Base-by-base conservation (phyloP, 2,888 invertebrate genomes). In the Rapana venosa region DNA sequence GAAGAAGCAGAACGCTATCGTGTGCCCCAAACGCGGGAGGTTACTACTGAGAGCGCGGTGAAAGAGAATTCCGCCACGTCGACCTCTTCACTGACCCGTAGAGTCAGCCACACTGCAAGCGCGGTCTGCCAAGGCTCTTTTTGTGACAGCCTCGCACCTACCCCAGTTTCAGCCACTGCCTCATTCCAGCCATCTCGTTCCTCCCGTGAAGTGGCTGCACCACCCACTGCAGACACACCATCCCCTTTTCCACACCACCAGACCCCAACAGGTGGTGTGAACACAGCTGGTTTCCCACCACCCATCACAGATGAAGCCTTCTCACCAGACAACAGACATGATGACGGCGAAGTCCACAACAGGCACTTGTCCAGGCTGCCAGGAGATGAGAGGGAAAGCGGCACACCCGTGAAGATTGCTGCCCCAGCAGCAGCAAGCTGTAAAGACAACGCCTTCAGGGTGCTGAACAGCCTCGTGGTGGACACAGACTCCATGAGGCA, bases 391-490 rank as follows among this genome's bases (percentile, higher is more conserved):
- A 36, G 47, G 22, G 81, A 5, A 47, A 83, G 47, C 81, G 5
- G 35, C 32, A 79, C 15, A 79, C 35, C 30, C 11, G 47, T 83
- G 81, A 83, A 83, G 47, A 47, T 22, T 0, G 5, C 13, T 22
- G 30, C 36, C 20, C 13, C 13, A 0, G 11, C 36, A 36, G 81
- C 36, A 6, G 22, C 22, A 26, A 47, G 22, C 26, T 6, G 22
- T 47, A 26, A 32, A 35, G 11, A 47, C 0, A 36, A 47, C 26
- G 8, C 81, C 13, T 47, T 26, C 30, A 83, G 13, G 26, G 47
- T 83, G 22, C 26, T 83, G n/a, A 36, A 83, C 81, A 83, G 81
- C 81, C 36, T 83, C 47, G 47, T 47, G 36, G 81, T 83, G 81
- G 47, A 22, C 1, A 17, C 81, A 83, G 11, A 26, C 26, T 0